Percentiles rank a stretch among this genome's conserved stretches.
These are phyloP conservation scores for Takifugu flavidus DNA, from an alignment of 2,113 vertebrate species.

Conservation along the genomic window DNA sequence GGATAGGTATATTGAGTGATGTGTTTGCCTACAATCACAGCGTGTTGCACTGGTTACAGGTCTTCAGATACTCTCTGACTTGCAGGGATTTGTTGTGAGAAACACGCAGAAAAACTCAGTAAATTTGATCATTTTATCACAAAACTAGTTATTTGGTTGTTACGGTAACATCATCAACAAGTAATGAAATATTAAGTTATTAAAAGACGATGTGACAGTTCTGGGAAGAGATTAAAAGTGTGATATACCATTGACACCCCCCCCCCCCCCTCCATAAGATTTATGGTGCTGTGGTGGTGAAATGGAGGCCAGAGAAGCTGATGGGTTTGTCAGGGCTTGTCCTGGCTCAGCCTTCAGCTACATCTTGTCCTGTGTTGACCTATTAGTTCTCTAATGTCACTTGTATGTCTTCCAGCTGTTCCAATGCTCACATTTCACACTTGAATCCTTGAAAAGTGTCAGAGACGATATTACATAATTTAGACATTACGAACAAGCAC, in stretches of 20 bases:
- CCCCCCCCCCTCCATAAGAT: conserved; percentile 4
- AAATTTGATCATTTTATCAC: conserved; percentile 26
- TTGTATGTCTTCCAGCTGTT: not conserved
- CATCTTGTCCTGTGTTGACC: conserved; percentile 35
- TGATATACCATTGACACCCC: not conserved
- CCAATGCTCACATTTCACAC: conserved; percentile 29
- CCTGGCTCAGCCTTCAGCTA: conserved; percentile 40
- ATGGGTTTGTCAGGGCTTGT: conserved; percentile 63
- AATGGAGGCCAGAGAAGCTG: conserved; percentile 58
- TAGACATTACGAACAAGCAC: too few relatives aligned
- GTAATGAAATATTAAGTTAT: conserved; percentile 15
- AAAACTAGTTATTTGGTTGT: conserved; percentile 24
- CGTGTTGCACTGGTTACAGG: too few relatives aligned
- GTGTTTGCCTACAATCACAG: too few relatives aligned
- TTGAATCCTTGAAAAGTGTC: too few relatives aligned
- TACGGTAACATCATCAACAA: conserved; percentile 45
- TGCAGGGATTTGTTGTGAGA: conserved; percentile 22
- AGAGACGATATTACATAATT: too few relatives aligned
- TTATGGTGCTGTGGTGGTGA: conserved; percentile 37
- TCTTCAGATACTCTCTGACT: not conserved
- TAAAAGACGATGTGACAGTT: conserved; percentile 12
- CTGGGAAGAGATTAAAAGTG: conserved; percentile 39
- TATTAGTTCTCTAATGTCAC: conserved; percentile 19
- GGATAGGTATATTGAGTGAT: too few relatives aligned
- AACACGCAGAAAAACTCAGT: conserved; percentile 16